Conservation (phyloP, 2,797 vertebrate species). For the Malacoctenus gilli region DNA sequence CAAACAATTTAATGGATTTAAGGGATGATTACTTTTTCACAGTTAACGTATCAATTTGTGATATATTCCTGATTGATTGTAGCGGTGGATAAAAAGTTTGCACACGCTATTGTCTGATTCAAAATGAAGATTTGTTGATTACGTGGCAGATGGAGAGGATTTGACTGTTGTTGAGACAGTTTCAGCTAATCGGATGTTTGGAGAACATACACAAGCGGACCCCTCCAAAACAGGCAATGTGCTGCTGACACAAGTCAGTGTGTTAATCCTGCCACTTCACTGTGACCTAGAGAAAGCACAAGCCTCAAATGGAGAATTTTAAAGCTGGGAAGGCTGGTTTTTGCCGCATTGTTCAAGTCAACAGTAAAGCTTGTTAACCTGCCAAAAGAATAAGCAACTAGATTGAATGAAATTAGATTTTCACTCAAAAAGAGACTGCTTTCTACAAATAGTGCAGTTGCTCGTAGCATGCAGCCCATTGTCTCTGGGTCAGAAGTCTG, state of each 20-base stretch:
- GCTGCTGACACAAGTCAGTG: constrained; percentile 53
- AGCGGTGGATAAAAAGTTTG: background rate
- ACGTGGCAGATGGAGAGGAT: constrained; percentile 67
- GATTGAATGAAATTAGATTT: too few species aligned
- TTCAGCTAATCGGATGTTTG: constrained; percentile 72
- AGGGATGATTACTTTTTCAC: too few species aligned
- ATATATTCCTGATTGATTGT: too few species aligned
- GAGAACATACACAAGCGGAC: constrained; percentile 64
- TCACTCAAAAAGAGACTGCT: too few species aligned
- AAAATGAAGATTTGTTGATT: constrained; percentile 56
- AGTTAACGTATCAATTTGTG: too few species aligned
- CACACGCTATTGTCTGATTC: constrained; percentile 26
- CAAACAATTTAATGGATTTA: too few species aligned
- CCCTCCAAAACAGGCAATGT: constrained; percentile 42
- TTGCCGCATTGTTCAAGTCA: too few species aligned
- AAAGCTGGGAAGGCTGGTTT: too few species aligned
- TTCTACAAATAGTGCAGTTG: too few species aligned
- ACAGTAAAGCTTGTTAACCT: too few species aligned
- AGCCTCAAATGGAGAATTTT: constrained; percentile 25
- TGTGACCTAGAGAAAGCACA: constrained; percentile 48
- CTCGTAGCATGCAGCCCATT: constrained; percentile 11
- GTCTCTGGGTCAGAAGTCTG: constrained; percentile 50
- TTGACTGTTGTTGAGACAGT: constrained; percentile 58
- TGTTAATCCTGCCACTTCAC: constrained; percentile 67
- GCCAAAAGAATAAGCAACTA: too few species aligned